Evolutionary conservation across 1,140 invertebrate species (phyloP).

Genomic region (Aricia agestis): DNA sequence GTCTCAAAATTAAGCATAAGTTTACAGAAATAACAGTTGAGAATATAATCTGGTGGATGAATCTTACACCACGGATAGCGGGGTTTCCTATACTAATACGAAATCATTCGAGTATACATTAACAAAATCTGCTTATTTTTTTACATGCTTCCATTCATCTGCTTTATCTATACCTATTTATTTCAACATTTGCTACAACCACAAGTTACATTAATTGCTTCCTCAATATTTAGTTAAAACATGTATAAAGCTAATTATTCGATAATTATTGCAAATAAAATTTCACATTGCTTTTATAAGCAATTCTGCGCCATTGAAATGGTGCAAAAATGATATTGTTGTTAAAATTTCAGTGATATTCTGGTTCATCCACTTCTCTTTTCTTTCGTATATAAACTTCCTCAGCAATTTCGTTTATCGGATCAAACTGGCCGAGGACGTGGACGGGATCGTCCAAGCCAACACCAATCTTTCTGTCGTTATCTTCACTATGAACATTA

Average conservation of each 20-base stretch:
- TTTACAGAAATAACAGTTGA: conserved; percentile 39
- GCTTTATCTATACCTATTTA: not conserved
- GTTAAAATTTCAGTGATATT: conserved; percentile 38
- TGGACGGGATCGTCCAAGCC: conserved; percentile 47
- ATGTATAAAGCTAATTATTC: not conserved
- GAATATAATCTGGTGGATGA: conserved; percentile 46
- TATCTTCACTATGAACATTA: conserved; percentile 39
- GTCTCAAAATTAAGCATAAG: conserved; percentile 25
- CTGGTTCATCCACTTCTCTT: conserved; percentile 46
- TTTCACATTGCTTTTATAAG: not conserved
- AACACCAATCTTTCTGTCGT: conserved; percentile 47
- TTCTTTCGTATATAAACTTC: conserved; percentile 50
- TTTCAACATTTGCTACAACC: too few relatives aligned
- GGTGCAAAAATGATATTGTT: not conserved
- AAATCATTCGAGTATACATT: conserved; percentile 26
- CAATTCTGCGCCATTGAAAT: too few relatives aligned
- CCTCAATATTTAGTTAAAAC: not conserved
- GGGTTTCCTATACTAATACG: conserved; percentile 42
- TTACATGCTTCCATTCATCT: not conserved
- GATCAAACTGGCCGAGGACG: conserved; percentile 36
- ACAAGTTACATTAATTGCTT: not conserved
- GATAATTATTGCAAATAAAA: not conserved
- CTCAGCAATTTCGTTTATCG: conserved; percentile 44
- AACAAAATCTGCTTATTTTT: not conserved
- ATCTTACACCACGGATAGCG: conserved; percentile 39